phyloP scores from a whole-genome alignment of 2,113 vertebrate species.

The Brachyistius frenatus region DNA sequence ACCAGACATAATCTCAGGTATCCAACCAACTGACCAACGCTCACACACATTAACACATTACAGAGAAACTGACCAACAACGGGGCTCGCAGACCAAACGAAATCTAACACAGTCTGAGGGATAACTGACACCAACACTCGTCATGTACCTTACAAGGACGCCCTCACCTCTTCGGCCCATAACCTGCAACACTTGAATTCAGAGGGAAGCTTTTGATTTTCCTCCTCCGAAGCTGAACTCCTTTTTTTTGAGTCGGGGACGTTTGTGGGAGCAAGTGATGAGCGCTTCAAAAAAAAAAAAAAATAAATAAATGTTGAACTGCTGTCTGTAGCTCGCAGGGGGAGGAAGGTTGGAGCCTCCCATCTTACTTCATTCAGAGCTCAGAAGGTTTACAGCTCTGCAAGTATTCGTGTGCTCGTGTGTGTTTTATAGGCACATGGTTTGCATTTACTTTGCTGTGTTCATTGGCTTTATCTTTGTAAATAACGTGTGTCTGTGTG shows the following conservation, averaged over 20 bases:
- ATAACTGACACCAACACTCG: background rate
- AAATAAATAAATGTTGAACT: background rate
- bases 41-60: slow-evolving; percentile 24
- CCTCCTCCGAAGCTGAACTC: slow-evolving; percentile 65
- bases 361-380: slow-evolving; percentile 48
- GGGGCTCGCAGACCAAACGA: slow-evolving; percentile 32
- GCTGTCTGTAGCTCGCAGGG: slow-evolving; percentile 26
- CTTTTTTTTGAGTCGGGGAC: slow-evolving; percentile 35
- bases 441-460: slow-evolving; percentile 65
- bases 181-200: slow-evolving; percentile 81
- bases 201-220: slow-evolving; percentile 44
- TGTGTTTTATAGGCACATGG: slow-evolving; percentile 49
- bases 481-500: slow-evolving; percentile 38
- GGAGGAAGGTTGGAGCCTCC: slow-evolving; percentile 37
- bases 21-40: slow-evolving; percentile 69
- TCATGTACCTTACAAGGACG: slow-evolving; percentile 18
- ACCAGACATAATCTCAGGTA: slow-evolving; percentile 84
- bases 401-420: slow-evolving; percentile 40
- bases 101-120: slow-evolving; percentile 19
- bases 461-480: slow-evolving; percentile 70
- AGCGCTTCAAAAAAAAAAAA: background rate
- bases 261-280: slow-evolving; percentile 53
- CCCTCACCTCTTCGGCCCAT: slow-evolving; percentile 29
- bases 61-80: slow-evolving; percentile 45
- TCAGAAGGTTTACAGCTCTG: slow-evolving; percentile 59